phyloP scores from a whole-genome alignment of 2,888 invertebrate genomes.

The Alentia gelatinosa region DNA sequence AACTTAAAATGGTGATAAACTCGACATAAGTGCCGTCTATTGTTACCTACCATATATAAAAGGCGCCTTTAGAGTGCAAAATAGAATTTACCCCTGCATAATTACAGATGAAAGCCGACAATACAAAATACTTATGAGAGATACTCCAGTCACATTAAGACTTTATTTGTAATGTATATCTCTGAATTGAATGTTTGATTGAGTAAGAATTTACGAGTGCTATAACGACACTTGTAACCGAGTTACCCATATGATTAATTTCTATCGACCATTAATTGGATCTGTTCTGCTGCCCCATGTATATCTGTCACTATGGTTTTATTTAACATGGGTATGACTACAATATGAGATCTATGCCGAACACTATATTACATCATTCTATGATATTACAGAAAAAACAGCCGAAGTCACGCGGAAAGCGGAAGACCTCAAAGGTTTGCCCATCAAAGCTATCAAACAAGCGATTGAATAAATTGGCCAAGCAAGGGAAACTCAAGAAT shows the following conservation, averaged over 20 bases:
- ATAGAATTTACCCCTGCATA: too few relatives aligned
- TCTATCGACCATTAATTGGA: too few relatives aligned
- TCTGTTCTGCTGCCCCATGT: too few relatives aligned
- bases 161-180: too few relatives aligned
- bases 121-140: too few relatives aligned
- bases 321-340: neutral
- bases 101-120: too few relatives aligned
- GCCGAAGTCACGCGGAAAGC: slow-evolving; percentile 26
- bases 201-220: neutral
- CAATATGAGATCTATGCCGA: neutral
- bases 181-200: neutral
- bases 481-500: slow-evolving; percentile 67
- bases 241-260: neutral
- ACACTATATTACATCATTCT: neutral
- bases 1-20: too few relatives aligned
- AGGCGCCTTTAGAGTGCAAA: too few relatives aligned
- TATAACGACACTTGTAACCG: neutral
- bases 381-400: neutral
- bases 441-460: slow-evolving; percentile 67
- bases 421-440: slow-evolving; percentile 60
- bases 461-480: slow-evolving; percentile 66
- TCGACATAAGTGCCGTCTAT: too few relatives aligned
- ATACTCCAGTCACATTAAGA: too few relatives aligned
- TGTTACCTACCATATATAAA: too few relatives aligned
- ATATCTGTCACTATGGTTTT: too few relatives aligned